Evolutionary conservation across 2,797 vertebrate species (phyloP).

Genomic region (Gambusia yucatana): DNA sequence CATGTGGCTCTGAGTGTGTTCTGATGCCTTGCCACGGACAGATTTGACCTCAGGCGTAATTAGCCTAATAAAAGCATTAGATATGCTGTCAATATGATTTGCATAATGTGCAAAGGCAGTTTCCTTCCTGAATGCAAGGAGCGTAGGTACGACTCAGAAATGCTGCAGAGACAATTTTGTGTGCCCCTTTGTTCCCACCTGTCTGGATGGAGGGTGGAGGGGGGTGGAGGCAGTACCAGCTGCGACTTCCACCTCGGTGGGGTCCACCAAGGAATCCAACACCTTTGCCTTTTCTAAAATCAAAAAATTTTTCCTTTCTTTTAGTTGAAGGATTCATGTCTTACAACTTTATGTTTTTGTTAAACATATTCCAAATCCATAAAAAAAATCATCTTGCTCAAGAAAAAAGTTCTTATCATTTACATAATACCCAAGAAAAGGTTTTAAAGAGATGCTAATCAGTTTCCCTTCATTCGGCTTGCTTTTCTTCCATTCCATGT

Average conservation of each 20-base stretch:
- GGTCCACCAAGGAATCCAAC: slow-evolving; percentile 46
- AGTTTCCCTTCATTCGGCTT: neutral
- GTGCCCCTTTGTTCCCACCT: slow-evolving; percentile 81
- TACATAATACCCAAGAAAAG: neutral
- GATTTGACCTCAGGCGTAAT: slow-evolving; percentile 78
- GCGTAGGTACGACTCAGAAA: slow-evolving; percentile 68
- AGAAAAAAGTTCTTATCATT: slow-evolving; percentile 7
- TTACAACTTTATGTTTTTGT: slow-evolving; percentile 3
- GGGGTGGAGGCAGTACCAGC: slow-evolving; percentile 59
- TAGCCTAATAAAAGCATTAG: slow-evolving; percentile 82
- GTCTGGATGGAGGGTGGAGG: slow-evolving; percentile 73
- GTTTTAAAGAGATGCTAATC: slow-evolving; percentile 23
- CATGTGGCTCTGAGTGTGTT: slow-evolving; percentile 34
- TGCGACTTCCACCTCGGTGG: slow-evolving; percentile 60
- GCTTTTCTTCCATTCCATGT: slow-evolving; percentile 2
- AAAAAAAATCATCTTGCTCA: slow-evolving; percentile 6
- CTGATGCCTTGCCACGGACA: slow-evolving; percentile 54
- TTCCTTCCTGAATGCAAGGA: slow-evolving; percentile 61
- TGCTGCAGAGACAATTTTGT: slow-evolving; percentile 78
- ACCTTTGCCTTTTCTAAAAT: slow-evolving; percentile 20
- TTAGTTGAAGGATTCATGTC: slow-evolving; percentile 32
- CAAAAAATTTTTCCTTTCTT: slow-evolving; percentile 25
- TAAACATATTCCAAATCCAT: slow-evolving; percentile 33
- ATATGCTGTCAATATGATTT: slow-evolving; percentile 84
- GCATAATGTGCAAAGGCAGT: slow-evolving; percentile 74